Percentiles rank a stretch among this genome's conserved stretches.
Evolutionary conservation across 2,113 vertebrate species (phyloP).

Genomic region (Salvelinus sp.): DNA sequence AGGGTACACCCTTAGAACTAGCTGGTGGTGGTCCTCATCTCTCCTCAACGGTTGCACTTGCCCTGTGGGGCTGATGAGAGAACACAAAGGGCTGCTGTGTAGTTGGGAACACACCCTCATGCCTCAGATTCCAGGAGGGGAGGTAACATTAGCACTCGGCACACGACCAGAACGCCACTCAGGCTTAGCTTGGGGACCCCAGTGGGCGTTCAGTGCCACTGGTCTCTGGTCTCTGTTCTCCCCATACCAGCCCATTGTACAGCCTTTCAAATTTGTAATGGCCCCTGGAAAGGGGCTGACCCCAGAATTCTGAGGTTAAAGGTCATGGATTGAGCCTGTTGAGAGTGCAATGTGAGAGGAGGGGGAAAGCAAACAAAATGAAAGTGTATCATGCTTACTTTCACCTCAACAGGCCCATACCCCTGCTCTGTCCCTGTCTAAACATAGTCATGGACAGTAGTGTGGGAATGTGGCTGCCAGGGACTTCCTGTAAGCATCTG

Average conservation of each 20-base stretch:
- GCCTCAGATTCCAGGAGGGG: conserved; percentile 55
- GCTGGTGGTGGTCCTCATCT: not conserved
- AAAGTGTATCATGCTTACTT: conserved; percentile 23
- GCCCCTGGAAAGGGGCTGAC: not conserved
- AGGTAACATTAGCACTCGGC: conserved; percentile 2
- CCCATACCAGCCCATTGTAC: not conserved
- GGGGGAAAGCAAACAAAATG: not conserved
- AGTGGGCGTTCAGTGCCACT: not conserved
- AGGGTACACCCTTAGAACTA: not conserved
- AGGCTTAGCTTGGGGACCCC: not conserved
- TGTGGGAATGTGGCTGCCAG: conserved; percentile 37
- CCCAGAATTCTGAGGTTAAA: not conserved
- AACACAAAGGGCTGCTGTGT: conserved; percentile 69
- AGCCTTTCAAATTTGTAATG: not conserved
- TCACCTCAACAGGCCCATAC: conserved; percentile 20
- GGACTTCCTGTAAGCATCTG: conserved; percentile 57
- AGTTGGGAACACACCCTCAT: conserved; percentile 33
- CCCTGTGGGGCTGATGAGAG: conserved; percentile 23
- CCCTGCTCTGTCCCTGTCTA: conserved; percentile 23
- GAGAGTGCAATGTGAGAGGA: conserved; percentile 5
- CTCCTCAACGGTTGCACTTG: conserved; percentile 71
- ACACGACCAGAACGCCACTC: conserved; percentile 6
- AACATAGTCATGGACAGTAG: conserved; percentile 32
- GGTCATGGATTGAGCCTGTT: not conserved
- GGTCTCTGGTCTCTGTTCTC: not conserved